Evolutionary conservation across 2,797 vertebrate species (phyloP).

Genomic region (Anas capensis): DNA sequence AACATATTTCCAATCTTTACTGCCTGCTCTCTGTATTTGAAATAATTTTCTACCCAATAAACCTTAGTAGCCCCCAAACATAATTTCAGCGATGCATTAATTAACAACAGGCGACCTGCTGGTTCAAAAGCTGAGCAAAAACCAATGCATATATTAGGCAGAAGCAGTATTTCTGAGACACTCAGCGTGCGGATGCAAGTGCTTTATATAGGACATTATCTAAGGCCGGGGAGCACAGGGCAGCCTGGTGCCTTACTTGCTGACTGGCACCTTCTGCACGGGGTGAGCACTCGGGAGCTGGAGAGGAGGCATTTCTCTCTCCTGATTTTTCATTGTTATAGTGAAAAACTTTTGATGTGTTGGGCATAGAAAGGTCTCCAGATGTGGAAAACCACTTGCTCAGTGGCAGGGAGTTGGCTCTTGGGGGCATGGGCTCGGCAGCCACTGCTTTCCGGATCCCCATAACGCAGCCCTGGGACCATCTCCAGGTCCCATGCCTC

Average conservation of each 20-base stretch:
- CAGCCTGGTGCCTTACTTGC: neutral
- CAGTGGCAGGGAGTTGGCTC: neutral
- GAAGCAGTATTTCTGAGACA: neutral
- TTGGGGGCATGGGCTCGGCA: no score
- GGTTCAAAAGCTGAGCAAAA: conserved; percentile 22
- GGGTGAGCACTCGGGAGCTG: accelerated
- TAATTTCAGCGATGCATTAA: conserved; percentile 67
- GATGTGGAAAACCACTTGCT: neutral
- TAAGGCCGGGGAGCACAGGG: neutral
- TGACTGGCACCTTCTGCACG: neutral
- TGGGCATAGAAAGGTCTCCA: neutral
- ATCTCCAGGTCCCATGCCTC: accelerated
- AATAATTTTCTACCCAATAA: conserved; percentile 77
- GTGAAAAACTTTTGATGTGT: neutral
- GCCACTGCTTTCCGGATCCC: no score
- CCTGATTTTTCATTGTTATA: no score
- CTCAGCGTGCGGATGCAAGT: neutral
- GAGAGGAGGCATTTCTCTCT: neutral
- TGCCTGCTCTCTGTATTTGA: conserved; percentile 65
- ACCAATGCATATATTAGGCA: neutral
- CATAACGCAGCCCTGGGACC: neutral
- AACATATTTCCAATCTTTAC: conserved; percentile 71
- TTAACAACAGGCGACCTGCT: conserved; percentile 49
- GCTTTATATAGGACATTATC: conserved; percentile 6
- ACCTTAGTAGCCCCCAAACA: conserved; percentile 67